phyloP scores from a whole-genome alignment of 2,797 vertebrate species.

The Spizella passerina region DNA sequence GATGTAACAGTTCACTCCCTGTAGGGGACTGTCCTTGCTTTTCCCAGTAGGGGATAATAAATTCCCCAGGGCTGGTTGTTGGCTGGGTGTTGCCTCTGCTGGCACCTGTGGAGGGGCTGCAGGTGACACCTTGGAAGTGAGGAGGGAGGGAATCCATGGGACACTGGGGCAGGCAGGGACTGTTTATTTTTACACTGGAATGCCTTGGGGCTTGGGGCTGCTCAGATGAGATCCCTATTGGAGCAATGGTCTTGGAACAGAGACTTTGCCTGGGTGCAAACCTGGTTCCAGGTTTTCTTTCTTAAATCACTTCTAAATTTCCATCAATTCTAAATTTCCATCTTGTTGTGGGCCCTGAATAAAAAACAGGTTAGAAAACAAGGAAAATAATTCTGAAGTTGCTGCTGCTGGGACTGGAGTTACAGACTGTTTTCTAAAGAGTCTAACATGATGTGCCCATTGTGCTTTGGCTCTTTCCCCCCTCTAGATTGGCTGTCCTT shows the following conservation, averaged over 20 bases:
- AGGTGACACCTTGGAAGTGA: not conserved
- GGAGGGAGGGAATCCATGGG: not conserved
- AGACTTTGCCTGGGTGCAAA: not conserved
- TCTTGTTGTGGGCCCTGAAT: not conserved
- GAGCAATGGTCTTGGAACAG: not conserved
- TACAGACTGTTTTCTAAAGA: not conserved
- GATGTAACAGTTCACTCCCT: not conserved
- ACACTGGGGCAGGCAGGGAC: not conserved
- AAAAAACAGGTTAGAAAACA: not conserved
- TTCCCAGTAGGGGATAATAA: not conserved
- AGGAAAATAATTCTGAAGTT: not conserved
- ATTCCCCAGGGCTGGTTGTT: not conserved
- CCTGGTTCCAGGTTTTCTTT: not conserved
- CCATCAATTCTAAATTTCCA: not conserved
- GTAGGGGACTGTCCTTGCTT: not conserved
- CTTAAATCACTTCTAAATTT: not conserved
- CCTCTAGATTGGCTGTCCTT: conserved; percentile 88
- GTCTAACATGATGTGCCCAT: not conserved
- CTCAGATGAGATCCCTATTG: not conserved
- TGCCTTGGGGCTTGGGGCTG: not conserved
- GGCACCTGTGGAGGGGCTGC: not conserved
- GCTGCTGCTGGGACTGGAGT: not conserved
- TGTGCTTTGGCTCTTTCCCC: not conserved
- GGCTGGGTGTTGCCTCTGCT: not conserved
- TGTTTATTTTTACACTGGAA: not conserved